Base-by-base conservation (phyloP, 1,140 invertebrate genomes). In the Bombus huntii region DNA sequence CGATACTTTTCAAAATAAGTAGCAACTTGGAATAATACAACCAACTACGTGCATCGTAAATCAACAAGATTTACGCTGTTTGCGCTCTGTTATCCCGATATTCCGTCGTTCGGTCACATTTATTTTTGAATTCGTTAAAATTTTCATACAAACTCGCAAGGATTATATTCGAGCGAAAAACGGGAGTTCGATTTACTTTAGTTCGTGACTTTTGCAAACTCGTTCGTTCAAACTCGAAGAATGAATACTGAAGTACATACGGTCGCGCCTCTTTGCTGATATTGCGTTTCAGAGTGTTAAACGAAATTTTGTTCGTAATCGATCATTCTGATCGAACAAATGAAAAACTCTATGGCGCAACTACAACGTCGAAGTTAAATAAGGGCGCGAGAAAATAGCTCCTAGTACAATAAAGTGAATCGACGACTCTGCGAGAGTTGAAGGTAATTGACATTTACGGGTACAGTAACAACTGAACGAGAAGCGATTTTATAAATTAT, bases 251-350 rank as follows among this genome's bases (percentile, higher is more conserved):
- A 82, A 74, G 72, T 62, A 31, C 12, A 39, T 6, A 25, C 39
- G 34, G 15, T 28, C 22, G 22, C 10, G 25, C 22, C 34, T 25
- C 22, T 28, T 47, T 22, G 44, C 12, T 3, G 42, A 44, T 73
- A 73, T 73, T 42, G 18, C 78, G 57, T 73, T 44, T 47, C 70
- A 9, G 37, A 39, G 15, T n/a, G n/a, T 15, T 37, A n/a, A 75
- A 47, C 22, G 62, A 74, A 65, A 59, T 65, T 42, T 82, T 22
- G 4, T 15, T 31, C 18, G 57, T 31, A 8, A 82, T 82, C 81
- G 71, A 31, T 28, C 73, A 57, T 39, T 31, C 18, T 22, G 71
- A 37, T 37, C 12, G 59, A n/a, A 10, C 12, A 22, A 66, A 31
- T 31, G 28, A 74, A 65, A 59, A 76, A 76, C 13, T 59, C 13